Conservation (phyloP, 1,140 invertebrate genomes). For the Cydia amplana region DNA sequence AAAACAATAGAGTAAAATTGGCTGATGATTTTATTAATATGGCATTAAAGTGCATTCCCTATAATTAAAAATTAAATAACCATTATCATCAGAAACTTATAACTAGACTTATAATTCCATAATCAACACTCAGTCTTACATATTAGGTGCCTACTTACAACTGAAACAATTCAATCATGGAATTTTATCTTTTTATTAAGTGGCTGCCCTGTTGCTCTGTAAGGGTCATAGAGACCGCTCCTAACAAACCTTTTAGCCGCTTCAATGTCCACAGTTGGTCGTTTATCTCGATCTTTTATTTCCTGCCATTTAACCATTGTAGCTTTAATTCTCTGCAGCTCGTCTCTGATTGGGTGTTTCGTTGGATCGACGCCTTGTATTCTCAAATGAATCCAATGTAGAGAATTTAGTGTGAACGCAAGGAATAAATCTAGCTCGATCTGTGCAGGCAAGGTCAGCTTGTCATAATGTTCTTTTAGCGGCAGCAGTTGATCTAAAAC, state of each 20-base stretch:
- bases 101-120: conserved; percentile 20
- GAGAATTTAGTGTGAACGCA: conserved; percentile 80
- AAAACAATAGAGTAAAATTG: neutral
- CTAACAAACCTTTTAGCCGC: conserved; percentile 81
- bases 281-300: conserved; percentile 78
- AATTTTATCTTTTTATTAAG: conserved; percentile 69
- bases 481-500: conserved; percentile 72
- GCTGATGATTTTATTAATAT: neutral
- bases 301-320: conserved; percentile 81
- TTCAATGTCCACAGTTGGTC: conserved; percentile 79
- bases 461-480: conserved; percentile 70
- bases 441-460: conserved; percentile 78
- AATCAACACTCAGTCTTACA: conserved; percentile 33
- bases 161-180: conserved; percentile 49
- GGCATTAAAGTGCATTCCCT: conserved; percentile 2
- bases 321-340: conserved; percentile 80
- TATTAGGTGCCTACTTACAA: conserved; percentile 19
- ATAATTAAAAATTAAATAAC: conserved; percentile 32
- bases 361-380: conserved; percentile 80
- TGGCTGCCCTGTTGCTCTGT: conserved; percentile 48
- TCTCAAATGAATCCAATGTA: conserved; percentile 82
- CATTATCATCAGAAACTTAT: conserved; percentile 14
- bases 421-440: conserved; percentile 82
- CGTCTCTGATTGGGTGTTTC: conserved; percentile 79
- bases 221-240: conserved; percentile 79